Percentiles rank a stretch among this genome's conserved stretches.
phyloP scores from a whole-genome alignment of 2,888 invertebrate genomes.

The Caenorhabditis macrosperma region DNA sequence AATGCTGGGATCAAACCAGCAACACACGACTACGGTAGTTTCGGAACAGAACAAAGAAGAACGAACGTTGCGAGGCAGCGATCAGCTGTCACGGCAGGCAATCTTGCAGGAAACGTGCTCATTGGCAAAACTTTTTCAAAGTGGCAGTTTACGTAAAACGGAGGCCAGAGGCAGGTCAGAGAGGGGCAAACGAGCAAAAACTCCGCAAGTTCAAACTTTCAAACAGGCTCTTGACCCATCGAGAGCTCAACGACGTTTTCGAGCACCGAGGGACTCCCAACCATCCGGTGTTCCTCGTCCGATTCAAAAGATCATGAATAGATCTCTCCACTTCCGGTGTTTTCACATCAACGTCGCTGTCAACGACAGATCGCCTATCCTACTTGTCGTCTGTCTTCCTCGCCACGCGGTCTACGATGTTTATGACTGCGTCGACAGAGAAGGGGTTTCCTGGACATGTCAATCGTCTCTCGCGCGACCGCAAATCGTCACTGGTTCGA shows the following conservation, averaged over 20 bases:
- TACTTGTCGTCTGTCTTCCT: constrained; percentile 32
- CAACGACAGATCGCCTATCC: constrained; percentile 38
- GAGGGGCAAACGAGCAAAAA: constrained; percentile 20
- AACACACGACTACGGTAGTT: constrained; percentile 26
- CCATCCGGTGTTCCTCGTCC: neutral
- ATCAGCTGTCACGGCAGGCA: constrained; percentile 35
- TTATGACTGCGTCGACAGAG: constrained; percentile 29
- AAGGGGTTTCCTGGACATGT: constrained; percentile 57
- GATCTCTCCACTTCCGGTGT: constrained; percentile 45
- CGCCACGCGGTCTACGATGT: constrained; percentile 55
- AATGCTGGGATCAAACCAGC: constrained; percentile 45
- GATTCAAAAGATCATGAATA: constrained; percentile 24
- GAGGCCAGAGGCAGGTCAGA: constrained; percentile 26
- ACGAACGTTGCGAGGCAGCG: constrained; percentile 4
- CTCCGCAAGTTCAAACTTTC: constrained; percentile 27
- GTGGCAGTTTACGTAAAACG: constrained; percentile 11
- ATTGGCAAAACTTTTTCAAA: constrained; percentile 13
- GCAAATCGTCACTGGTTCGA: constrained; percentile 51
- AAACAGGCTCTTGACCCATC: constrained; percentile 34
- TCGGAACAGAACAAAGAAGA: constrained; percentile 11
- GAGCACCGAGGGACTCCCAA: constrained; percentile 1
- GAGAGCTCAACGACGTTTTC: neutral
- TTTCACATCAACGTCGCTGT: constrained; percentile 32
- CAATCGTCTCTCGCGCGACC: constrained; percentile 21
- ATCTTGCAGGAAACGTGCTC: constrained; percentile 39